phyloP scores from a whole-genome alignment of 2,113 vertebrate species.

The Phalacrocorax aristotelis region DNA sequence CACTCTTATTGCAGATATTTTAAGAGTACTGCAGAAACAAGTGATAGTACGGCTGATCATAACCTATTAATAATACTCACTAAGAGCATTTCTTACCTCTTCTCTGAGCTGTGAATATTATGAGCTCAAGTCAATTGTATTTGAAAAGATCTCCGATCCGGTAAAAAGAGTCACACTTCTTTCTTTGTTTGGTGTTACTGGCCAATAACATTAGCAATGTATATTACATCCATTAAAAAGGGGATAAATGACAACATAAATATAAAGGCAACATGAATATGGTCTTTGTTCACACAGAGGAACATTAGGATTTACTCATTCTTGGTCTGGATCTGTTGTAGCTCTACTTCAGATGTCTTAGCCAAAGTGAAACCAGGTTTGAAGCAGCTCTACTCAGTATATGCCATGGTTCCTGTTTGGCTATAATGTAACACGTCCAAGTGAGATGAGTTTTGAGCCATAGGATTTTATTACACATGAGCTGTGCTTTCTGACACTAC shows the following conservation, averaged over 20 bases:
- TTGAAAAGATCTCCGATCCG: background rate
- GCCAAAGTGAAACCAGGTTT: background rate
- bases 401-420: fast-evolving
- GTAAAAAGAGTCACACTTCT: background rate
- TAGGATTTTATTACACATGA: background rate
- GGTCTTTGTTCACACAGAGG: background rate
- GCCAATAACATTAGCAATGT: background rate
- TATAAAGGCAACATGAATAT: background rate
- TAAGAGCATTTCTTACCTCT: background rate
- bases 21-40: background rate
- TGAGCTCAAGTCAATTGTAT: background rate
- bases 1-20: constrained; percentile 31
- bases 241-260: background rate
- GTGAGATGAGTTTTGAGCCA: background rate
- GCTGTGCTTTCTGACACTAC: background rate
- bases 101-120: background rate
- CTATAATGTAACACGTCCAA: background rate
- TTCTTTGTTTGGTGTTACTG: background rate
- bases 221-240: background rate
- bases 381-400: background rate
- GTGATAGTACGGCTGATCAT: background rate
- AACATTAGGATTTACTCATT: background rate
- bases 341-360: background rate
- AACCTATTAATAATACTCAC: background rate
- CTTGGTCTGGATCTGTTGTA: background rate